A percentile compares a stretch with the other conserved stretches of the same genome.
phyloP scores from a whole-genome alignment of 2,797 vertebrate species.

The Cynodonichthys magdalenae region DNA sequence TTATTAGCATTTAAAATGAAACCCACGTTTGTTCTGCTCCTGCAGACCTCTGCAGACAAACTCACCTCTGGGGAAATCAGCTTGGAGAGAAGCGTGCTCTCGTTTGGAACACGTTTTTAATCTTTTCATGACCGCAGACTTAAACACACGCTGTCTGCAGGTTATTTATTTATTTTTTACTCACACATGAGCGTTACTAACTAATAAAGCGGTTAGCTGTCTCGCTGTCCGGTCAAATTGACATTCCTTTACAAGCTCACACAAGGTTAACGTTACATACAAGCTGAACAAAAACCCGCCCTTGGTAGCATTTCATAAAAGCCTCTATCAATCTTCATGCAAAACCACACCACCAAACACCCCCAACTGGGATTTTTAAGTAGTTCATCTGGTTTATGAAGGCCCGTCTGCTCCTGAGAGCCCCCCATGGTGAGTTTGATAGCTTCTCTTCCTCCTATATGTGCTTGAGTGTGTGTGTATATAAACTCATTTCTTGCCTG shows the following conservation, averaged over 20 bases:
- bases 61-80: slow-evolving; percentile 67
- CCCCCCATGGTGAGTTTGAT: slow-evolving; percentile 61
- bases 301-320: slow-evolving; percentile 38
- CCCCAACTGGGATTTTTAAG: slow-evolving; percentile 68
- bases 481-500: slow-evolving; percentile 47
- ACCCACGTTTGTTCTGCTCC: slow-evolving; percentile 44
- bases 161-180: slow-evolving; percentile 15
- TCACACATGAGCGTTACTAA: slow-evolving; percentile 9
- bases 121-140: slow-evolving; percentile 26
- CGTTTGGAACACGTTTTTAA: slow-evolving; percentile 11
- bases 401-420: slow-evolving; percentile 57
- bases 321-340: slow-evolving; percentile 13
- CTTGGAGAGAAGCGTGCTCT: neutral
- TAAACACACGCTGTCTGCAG: slow-evolving; percentile 6
- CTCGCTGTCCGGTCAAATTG: slow-evolving; percentile 31
- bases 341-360: slow-evolving; percentile 40
- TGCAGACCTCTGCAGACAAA: slow-evolving; percentile 46
- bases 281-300: slow-evolving; percentile 27
- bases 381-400: slow-evolving; percentile 72
- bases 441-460: slow-evolving; percentile 30
- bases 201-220: slow-evolving; percentile 28
- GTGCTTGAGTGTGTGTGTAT: slow-evolving; percentile 10
- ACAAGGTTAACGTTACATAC: slow-evolving; percentile 6
- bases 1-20: slow-evolving; percentile 69
- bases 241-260: slow-evolving; percentile 24